Conservation (phyloP, 2,113 vertebrate species). For the Coreoperca whiteheadi region DNA sequence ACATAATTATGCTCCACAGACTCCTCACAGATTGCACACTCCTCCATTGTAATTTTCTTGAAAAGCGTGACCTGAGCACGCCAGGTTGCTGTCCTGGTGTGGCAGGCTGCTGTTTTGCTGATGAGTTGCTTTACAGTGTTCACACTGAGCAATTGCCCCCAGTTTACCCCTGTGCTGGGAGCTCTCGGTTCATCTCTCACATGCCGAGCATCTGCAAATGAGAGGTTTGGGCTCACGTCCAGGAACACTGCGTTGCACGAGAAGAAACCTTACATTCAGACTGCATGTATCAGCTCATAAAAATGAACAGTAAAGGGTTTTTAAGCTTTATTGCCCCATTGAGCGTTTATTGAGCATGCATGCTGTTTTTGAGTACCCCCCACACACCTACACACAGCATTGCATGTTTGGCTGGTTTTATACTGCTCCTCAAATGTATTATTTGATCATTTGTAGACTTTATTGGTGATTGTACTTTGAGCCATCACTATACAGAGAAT, state of each 20-base stretch:
- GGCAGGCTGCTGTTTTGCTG: slow-evolving; percentile 75
- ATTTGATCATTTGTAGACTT: slow-evolving; percentile 27
- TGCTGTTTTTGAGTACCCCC: slow-evolving; percentile 40
- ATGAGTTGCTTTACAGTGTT: slow-evolving; percentile 74
- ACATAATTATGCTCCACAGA: slow-evolving; percentile 63
- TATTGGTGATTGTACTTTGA: background rate
- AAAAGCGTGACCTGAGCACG: slow-evolving; percentile 68
- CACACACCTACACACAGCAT: slow-evolving; percentile 18
- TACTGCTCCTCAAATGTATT: slow-evolving; percentile 1
- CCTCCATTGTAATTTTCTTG: slow-evolving; percentile 65
- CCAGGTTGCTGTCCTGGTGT: slow-evolving; percentile 65
- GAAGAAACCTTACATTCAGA: slow-evolving; percentile 36
- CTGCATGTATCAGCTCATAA: slow-evolving; percentile 39
- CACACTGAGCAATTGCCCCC: slow-evolving; percentile 75
- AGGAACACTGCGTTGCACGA: slow-evolving; percentile 49
- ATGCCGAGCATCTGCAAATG: slow-evolving; percentile 69
- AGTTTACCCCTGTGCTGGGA: slow-evolving; percentile 67
- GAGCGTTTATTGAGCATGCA: slow-evolving; percentile 36
- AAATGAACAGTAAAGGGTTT: slow-evolving; percentile 46
- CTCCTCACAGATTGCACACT: slow-evolving; percentile 63
- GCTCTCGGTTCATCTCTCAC: slow-evolving; percentile 58
- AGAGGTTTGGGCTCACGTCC: slow-evolving; percentile 57
- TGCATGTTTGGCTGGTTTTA: slow-evolving; percentile 27
- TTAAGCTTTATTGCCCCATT: slow-evolving; percentile 40
- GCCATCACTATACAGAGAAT: background rate